phyloP scores from a whole-genome alignment of 2,113 vertebrate species.

The Azemiops feae region DNA sequence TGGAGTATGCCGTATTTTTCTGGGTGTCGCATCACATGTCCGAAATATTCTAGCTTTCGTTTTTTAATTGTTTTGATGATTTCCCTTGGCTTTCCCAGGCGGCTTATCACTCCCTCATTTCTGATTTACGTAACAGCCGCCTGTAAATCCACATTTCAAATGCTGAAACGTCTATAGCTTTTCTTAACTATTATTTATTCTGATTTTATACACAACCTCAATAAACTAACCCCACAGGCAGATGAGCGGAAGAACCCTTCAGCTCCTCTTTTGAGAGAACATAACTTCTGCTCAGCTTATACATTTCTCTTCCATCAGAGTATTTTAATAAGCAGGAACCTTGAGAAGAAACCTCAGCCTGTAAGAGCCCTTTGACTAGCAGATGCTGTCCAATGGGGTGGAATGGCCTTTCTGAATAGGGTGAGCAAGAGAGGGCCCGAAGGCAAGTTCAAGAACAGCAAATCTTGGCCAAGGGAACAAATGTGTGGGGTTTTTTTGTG shows the following conservation, averaged over 20 bases:
- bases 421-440: neutral
- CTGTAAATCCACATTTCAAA: too few relatives aligned
- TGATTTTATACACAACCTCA: neutral
- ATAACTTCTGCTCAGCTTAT: conserved; percentile 67
- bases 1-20: too few relatives aligned
- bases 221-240: neutral
- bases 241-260: neutral
- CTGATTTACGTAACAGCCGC: too few relatives aligned
- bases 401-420: neutral
- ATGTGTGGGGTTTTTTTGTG: conserved; percentile 63
- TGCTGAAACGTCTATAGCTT: neutral
- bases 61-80: too few relatives aligned
- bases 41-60: too few relatives aligned
- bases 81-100: too few relatives aligned
- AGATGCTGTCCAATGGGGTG: conserved; percentile 59
- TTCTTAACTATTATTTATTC: neutral
- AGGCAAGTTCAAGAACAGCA: conserved; percentile 48
- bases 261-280: conserved; percentile 18
- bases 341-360: conserved; percentile 72
- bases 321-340: conserved; percentile 71
- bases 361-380: conserved; percentile 62
- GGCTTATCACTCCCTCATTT: too few relatives aligned
- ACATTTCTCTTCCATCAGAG: conserved; percentile 67
- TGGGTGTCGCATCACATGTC: too few relatives aligned
- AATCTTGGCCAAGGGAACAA: conserved; percentile 67